phyloP scores from a whole-genome alignment of 2,797 vertebrate species.

The Ctenopoma kingsleyae region DNA sequence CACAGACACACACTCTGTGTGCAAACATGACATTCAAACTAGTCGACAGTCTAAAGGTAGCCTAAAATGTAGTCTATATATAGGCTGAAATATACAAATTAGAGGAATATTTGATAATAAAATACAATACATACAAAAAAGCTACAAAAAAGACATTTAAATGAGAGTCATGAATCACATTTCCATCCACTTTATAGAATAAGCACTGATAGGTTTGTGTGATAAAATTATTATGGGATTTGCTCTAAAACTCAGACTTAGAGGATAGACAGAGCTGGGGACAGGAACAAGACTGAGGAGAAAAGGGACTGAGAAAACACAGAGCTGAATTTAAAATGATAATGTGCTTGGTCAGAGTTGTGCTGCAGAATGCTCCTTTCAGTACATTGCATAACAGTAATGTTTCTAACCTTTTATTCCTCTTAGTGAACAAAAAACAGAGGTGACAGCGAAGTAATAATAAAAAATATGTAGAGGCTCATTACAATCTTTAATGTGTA shows the following conservation, averaged over 20 bases:
- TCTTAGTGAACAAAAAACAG: constrained; percentile 24
- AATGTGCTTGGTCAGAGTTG: constrained; percentile 23
- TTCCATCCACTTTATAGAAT: neutral
- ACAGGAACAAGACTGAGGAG: neutral
- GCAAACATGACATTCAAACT: neutral
- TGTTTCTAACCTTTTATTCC: constrained; percentile 31
- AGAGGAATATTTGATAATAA: neutral
- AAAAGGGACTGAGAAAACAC: constrained; percentile 6
- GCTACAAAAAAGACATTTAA: neutral
- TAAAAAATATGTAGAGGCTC: constrained; percentile 1
- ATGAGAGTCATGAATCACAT: constrained; percentile 1
- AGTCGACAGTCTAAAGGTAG: neutral
- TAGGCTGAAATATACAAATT: too few relatives aligned
- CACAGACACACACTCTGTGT: constrained; percentile 1
- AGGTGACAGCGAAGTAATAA: constrained; percentile 21
- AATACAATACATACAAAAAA: neutral
- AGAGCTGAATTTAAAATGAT: constrained; percentile 29
- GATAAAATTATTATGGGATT: neutral
- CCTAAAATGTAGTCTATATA: neutral
- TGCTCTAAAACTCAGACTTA: neutral
- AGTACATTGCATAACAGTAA: constrained; percentile 28
- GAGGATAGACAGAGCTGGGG: neutral
- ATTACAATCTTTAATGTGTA: neutral
- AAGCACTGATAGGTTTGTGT: neutral
- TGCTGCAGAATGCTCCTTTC: constrained; percentile 14